These are phyloP conservation scores for Setophaga coronata DNA, from an alignment of 2,113 vertebrate genomes.

Conservation along the genomic window DNA sequence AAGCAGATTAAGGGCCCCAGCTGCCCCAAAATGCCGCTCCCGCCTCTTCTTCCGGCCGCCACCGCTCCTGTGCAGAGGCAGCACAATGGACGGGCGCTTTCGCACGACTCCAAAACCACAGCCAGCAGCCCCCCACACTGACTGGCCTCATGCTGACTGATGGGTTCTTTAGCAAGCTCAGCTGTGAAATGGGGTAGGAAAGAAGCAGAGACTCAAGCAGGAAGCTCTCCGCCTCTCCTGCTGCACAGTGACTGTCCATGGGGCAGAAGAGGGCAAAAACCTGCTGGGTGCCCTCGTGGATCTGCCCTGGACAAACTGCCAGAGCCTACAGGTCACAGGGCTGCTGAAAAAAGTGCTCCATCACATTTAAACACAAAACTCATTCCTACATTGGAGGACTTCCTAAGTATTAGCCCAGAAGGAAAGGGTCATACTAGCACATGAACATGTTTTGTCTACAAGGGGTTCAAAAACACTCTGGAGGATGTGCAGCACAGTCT, in stretches of 20 bases:
- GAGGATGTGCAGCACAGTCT: background rate
- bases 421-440: background rate
- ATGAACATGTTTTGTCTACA: background rate
- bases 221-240: background rate
- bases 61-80: background rate
- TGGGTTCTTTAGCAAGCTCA: background rate
- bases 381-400: background rate
- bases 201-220: background rate
- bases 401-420: background rate
- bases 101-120: background rate
- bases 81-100: background rate
- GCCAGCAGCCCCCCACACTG: background rate
- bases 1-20: background rate
- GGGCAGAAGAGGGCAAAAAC: background rate
- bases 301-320: background rate
- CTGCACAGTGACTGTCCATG: rapidly evolving
- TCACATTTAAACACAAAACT: background rate
- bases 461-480: background rate
- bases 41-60: background rate
- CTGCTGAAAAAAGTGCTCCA: background rate
- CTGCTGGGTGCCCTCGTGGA: background rate
- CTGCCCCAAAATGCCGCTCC: background rate
- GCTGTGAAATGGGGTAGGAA: background rate
- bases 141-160: background rate
- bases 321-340: background rate